Evolutionary conservation across 2,797 vertebrate genomes (phyloP), one percentile per base, ranked within the genome.

Genomic region (Mormyrops boulengeri): DNA sequence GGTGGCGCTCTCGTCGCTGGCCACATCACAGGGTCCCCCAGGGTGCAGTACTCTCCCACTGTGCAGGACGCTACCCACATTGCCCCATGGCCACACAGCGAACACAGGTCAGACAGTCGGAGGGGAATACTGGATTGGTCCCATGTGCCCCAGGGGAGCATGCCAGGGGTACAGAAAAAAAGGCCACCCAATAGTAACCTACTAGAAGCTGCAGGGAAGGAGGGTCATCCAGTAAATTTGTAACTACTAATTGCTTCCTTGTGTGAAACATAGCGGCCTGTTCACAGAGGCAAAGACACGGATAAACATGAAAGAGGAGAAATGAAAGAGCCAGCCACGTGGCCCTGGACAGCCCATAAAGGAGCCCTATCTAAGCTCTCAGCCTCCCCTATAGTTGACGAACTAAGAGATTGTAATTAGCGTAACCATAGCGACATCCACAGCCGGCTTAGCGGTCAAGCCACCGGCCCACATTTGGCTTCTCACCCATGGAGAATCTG

Each of bases 351-450:
- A 57, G 85, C 30, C 57, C 55, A 47, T 2, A 11, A 85, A 52
- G 57, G 44, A 77, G 85, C 50, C n/a, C 53, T 89, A 77, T 87
- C 60, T 53, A 53, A 90, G 92, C 89, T 52, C 85, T 91, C 90
- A 47, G 47, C 89, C 91, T 92, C 91, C 92, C 94, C 95, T 96
- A 93, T 97, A 94, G 96, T 97, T 95, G 96, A 90, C 91, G 91
- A 84, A 90, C 92, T 52, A 89, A 62, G 88, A 90, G 93, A 94
- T 91, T 95, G 91, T 95, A 95, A 96, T 95, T 95, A 95, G 91
- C 93, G 92, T 91, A 92, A 92, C 91, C 91, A 90, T 93, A 91
- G 88, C 66, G 92, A 93, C 90, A 92, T 12, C 92, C 19, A 89
- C 9, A 47, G 89, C 90, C 90, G 90, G 92, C 92, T 90, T 12